Evolutionary conservation across 2,797 vertebrate genomes (phyloP).

Genomic region (Mycteria americana): DNA sequence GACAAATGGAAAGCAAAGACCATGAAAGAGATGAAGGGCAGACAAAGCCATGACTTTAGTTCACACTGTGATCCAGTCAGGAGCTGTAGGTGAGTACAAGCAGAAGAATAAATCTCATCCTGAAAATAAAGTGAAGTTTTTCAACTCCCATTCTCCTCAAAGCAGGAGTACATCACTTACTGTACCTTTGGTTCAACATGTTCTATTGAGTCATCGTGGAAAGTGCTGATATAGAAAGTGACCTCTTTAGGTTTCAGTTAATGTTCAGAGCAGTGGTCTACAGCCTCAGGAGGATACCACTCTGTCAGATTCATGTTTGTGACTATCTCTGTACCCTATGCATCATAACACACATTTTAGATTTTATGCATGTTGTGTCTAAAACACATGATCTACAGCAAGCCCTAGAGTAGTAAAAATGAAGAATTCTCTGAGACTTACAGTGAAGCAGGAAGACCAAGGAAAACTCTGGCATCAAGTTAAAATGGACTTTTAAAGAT

Average conservation of each 20-base stretch:
- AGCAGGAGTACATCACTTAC: not conserved
- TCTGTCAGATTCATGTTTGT: not conserved
- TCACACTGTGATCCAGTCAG: not conserved
- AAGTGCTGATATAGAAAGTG: not conserved
- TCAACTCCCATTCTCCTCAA: rapidly evolving
- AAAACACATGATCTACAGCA: not conserved
- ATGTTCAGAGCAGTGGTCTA: not conserved
- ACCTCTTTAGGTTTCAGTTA: not conserved
- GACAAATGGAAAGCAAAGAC: not conserved
- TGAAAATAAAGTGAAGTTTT: not conserved
- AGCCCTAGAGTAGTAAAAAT: not conserved
- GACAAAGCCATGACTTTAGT: not conserved
- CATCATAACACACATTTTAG: not conserved
- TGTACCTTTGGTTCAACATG: not conserved
- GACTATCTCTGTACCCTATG: not conserved
- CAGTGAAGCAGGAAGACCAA: not conserved
- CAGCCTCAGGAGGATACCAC: not conserved
- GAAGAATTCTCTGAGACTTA: not conserved
- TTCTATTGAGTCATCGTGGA: not conserved
- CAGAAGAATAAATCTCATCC: not conserved
- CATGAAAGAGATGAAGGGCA: not conserved
- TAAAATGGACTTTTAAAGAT: not conserved
- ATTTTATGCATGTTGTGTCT: not conserved
- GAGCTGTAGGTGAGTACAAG: not conserved
- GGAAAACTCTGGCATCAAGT: not conserved